These are phyloP conservation scores for Lysandra bellargus DNA, from an alignment of 2,888 invertebrate genomes.

Conservation along the genomic window DNA sequence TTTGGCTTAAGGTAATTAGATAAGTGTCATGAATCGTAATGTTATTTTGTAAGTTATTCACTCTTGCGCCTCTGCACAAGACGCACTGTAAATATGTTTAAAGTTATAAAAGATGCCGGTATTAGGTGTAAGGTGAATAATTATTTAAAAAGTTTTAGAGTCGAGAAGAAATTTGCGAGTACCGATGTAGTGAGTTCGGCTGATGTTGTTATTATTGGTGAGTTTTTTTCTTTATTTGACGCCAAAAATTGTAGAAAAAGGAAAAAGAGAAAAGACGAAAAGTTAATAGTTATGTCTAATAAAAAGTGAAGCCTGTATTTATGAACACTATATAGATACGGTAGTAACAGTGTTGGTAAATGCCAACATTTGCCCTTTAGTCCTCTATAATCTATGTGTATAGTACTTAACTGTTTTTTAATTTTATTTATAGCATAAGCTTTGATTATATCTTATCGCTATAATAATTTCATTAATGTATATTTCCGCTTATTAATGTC, in stretches of 20 bases:
- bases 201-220: slow-evolving; percentile 89
- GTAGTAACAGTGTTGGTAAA: neutral
- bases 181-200: slow-evolving; percentile 76
- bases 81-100: slow-evolving; percentile 56
- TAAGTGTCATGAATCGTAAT: neutral
- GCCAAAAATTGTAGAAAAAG: too few species aligned
- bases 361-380: neutral
- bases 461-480: neutral
- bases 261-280: too few species aligned
- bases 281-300: too few species aligned
- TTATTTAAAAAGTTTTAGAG: slow-evolving; percentile 53
- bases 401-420: neutral
- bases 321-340: neutral
- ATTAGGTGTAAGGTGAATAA: slow-evolving; percentile 52
- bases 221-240: slow-evolving; percentile 47
- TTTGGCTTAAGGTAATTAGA: slow-evolving; percentile 12
- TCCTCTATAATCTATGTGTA: neutral
- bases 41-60: neutral
- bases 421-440: neutral
- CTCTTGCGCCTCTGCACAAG: slow-evolving; percentile 15
- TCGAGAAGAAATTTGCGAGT: slow-evolving; percentile 49
- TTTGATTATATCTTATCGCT: neutral
- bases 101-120: slow-evolving; percentile 56
- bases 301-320: too few species aligned
- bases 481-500: neutral